Conservation (phyloP, 2,113 vertebrate genomes). For the Melanerpes aurifrons region DNA sequence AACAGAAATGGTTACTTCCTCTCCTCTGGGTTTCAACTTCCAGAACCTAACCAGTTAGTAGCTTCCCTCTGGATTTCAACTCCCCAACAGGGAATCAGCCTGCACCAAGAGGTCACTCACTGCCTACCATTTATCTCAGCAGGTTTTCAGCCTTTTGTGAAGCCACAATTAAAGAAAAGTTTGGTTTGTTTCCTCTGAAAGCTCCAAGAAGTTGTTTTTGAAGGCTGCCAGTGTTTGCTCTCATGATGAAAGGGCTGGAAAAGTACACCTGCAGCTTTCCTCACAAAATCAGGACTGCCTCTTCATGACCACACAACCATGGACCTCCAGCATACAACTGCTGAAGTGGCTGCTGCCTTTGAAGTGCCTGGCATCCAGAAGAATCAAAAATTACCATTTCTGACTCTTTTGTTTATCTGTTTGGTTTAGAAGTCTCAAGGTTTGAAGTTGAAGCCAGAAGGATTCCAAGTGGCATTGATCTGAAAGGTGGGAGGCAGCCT, state of each 20-base stretch:
- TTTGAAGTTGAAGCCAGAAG: neutral
- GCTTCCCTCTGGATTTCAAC: neutral
- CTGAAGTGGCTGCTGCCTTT: constrained; percentile 73
- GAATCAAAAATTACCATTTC: neutral
- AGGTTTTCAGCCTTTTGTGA: neutral
- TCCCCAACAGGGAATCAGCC: neutral
- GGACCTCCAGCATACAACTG: constrained; percentile 49
- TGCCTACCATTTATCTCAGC: neutral
- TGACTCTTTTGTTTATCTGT: neutral
- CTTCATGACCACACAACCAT: constrained; percentile 39
- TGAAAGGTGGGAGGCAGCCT: neutral
- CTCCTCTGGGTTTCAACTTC: too few species aligned
- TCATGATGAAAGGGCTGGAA: neutral
- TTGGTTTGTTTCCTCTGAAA: neutral
- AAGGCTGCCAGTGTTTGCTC: neutral
- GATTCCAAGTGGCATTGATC: neutral
- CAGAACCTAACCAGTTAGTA: too few species aligned
- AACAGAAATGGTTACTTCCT: too few species aligned
- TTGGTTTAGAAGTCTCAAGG: neutral
- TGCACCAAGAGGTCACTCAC: neutral
- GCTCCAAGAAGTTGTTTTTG: neutral
- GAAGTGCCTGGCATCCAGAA: constrained; percentile 63
- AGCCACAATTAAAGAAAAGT: neutral
- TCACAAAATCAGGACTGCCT: constrained; percentile 69
- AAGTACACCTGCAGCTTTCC: constrained; percentile 46